A percentile compares a stretch with the other conserved stretches of the same genome.
Evolutionary conservation across 2,797 vertebrate genomes (phyloP).

Genomic region (Dallia pectoralis): DNA sequence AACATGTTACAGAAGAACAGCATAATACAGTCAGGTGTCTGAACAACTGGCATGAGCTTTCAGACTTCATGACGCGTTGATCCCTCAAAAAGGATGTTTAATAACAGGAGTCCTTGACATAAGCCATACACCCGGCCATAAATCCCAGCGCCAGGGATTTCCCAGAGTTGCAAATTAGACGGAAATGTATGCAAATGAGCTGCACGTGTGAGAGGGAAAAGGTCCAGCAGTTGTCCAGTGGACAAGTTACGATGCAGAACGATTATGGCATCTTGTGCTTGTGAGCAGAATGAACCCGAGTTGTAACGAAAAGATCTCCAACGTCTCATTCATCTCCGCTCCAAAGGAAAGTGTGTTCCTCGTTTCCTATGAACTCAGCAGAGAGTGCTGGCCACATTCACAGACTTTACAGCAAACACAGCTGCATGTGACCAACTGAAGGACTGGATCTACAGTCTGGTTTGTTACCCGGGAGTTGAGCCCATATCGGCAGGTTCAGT

Average conservation of each 20-base stretch:
- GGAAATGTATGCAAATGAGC: conserved; percentile 12
- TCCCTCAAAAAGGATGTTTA: neutral
- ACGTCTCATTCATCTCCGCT: neutral
- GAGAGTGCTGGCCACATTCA: neutral
- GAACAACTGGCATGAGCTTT: neutral
- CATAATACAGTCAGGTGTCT: neutral
- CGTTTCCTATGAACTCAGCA: neutral
- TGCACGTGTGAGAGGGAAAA: conserved; percentile 19
- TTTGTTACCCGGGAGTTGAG: neutral
- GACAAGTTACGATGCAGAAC: conserved; percentile 26
- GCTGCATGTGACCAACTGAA: neutral
- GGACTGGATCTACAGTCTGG: neutral
- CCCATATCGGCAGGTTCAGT: neutral
- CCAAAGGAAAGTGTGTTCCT: neutral
- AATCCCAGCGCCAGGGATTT: conserved; percentile 17
- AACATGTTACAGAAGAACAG: neutral
- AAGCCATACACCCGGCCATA: neutral
- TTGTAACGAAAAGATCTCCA: neutral
- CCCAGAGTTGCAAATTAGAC: conserved; percentile 21
- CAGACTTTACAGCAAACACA: neutral
- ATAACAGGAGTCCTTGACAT: neutral
- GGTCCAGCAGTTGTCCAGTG: conserved; percentile 27
- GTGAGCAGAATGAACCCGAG: neutral
- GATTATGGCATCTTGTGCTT: conserved; percentile 19
- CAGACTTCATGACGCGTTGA: neutral